Conservation (phyloP, 2,113 vertebrate genomes). For the Syrmaticus mikado region DNA sequence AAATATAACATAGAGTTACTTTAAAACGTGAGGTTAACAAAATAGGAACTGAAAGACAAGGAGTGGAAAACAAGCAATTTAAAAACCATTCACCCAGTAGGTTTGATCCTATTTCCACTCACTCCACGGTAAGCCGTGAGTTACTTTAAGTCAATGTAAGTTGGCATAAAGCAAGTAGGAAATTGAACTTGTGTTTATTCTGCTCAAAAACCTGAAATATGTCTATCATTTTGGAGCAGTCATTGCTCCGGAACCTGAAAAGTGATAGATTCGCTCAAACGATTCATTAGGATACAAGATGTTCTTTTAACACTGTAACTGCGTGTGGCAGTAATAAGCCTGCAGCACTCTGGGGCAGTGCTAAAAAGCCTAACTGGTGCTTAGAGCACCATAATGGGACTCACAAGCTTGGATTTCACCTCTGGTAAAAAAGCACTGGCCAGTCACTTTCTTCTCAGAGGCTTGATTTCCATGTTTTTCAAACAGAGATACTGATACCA, state of each 20-base stretch:
- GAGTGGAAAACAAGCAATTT: constrained; percentile 39
- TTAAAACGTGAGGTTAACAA: constrained; percentile 55
- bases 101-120: constrained; percentile 8
- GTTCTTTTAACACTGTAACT: neutral
- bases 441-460: neutral
- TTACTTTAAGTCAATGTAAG: neutral
- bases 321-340: neutral
- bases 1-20: constrained; percentile 34
- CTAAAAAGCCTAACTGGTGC: neutral
- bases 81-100: constrained; percentile 1
- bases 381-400: neutral
- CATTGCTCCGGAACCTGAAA: neutral
- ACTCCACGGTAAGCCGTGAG: neutral
- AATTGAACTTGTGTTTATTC: neutral
- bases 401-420: neutral
- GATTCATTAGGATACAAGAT: neutral
- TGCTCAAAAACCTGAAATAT: neutral
- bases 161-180: constrained; percentile 3
- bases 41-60: constrained; percentile 50
- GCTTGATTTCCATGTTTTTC: neutral
- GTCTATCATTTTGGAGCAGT: neutral
- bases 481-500: neutral
- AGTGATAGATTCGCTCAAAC: neutral
- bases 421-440: neutral
- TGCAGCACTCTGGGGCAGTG: neutral